Evolutionary conservation across 2,888 invertebrate genomes (phyloP).

Genomic region (Ectemnius cavifrons): DNA sequence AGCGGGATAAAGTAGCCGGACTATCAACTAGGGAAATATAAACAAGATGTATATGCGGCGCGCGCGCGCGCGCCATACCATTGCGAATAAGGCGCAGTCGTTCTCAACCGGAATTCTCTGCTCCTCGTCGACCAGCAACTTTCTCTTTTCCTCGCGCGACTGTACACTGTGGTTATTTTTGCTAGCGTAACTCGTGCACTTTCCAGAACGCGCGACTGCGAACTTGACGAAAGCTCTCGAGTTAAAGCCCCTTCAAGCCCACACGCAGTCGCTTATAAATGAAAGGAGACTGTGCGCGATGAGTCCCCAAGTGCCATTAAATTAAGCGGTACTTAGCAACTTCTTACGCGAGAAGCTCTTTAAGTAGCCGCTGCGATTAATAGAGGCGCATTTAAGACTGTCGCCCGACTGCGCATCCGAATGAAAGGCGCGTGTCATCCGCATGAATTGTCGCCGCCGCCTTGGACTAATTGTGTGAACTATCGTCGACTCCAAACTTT

Average conservation of each 20-base stretch:
- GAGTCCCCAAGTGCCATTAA: slow-evolving; percentile 63
- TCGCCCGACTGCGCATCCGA: slow-evolving; percentile 22
- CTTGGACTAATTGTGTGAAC: neutral
- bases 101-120: neutral
- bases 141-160: neutral
- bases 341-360: slow-evolving; percentile 61
- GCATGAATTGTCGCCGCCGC: slow-evolving; percentile 5
- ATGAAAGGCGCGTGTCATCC: slow-evolving; percentile 11
- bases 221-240: slow-evolving; percentile 33
- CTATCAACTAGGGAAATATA: slow-evolving; percentile 54
- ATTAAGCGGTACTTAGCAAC: slow-evolving; percentile 61
- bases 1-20: slow-evolving; percentile 40
- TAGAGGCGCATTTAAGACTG: slow-evolving; percentile 60
- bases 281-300: slow-evolving; percentile 58
- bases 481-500: too few species aligned
- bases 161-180: neutral
- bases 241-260: slow-evolving; percentile 37
- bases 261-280: slow-evolving; percentile 57
- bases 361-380: slow-evolving; percentile 61
- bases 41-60: slow-evolving; percentile 42
- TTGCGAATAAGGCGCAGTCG: slow-evolving; percentile 6
- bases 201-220: slow-evolving; percentile 16
- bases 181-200: neutral
- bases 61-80: too few species aligned
- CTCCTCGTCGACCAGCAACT: neutral